A percentile compares a stretch with the other conserved stretches of the same genome.
Evolutionary conservation across 2,888 invertebrate genomes (phyloP).

Genomic region (Creontiades dilutus): DNA sequence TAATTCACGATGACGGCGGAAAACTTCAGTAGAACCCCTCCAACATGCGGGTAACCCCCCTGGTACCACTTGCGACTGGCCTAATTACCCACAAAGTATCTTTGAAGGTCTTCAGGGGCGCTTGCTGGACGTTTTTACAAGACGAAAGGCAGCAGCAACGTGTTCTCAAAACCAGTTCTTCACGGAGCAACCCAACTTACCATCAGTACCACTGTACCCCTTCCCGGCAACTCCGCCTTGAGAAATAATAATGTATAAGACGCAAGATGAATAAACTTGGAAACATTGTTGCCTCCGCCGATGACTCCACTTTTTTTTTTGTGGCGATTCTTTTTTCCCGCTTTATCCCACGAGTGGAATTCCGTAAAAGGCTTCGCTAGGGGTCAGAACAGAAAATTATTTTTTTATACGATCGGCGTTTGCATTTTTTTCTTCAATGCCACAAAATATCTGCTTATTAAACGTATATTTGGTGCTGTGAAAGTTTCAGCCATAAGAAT

Average conservation of each 20-base stretch:
- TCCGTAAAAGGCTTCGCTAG: background rate
- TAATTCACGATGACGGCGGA: background rate
- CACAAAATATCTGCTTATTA: background rate
- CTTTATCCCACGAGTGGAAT: background rate
- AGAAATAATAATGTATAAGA: conserved; percentile 30
- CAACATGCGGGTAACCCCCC: background rate
- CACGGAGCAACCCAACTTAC: background rate
- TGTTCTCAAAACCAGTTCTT: conserved; percentile 20
- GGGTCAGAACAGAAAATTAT: background rate
- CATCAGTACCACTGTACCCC: conserved; percentile 8
- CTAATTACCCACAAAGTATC: conserved; percentile 22
- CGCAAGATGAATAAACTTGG: conserved; percentile 31
- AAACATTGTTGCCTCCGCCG: conserved; percentile 30
- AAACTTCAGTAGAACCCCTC: background rate
- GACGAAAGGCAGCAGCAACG: background rate
- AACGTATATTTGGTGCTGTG: no score
- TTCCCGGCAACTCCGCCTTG: background rate
- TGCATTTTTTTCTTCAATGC: background rate
- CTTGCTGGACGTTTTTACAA: background rate
- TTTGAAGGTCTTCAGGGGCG: background rate
- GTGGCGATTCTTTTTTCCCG: background rate
- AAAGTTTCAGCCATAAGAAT: no score
- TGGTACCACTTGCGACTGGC: background rate
- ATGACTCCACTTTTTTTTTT: background rate
- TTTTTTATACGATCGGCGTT: background rate